These are phyloP conservation scores for Drosophila repletoides DNA, from an alignment of 1,140 invertebrate genomes.

Conservation along the genomic window DNA sequence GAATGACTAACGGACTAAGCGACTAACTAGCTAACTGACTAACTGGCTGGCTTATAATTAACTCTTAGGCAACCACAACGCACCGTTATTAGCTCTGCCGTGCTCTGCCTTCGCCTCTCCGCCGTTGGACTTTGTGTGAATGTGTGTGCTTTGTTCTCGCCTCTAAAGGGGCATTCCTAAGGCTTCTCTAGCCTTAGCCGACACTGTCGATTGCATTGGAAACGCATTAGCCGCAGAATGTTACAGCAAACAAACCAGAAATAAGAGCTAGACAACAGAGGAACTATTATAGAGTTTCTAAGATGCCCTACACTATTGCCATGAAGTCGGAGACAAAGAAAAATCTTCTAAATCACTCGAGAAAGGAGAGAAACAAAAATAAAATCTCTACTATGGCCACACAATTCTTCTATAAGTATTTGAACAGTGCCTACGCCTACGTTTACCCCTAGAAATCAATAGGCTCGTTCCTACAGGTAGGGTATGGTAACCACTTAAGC, in stretches of 20 bases:
- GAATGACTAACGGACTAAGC: background rate
- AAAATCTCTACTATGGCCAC: background rate
- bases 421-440: too few species aligned
- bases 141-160: conserved; percentile 64
- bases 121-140: conserved; percentile 38
- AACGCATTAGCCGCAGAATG: conserved; percentile 70
- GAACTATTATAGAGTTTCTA: background rate
- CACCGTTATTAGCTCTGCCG: conserved; percentile 56
- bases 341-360: too few species aligned
- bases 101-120: background rate
- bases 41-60: conserved; percentile 69
- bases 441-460: too few species aligned
- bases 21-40: conserved; percentile 38
- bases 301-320: conserved; percentile 1
- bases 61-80: conserved; percentile 71
- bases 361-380: too few species aligned
- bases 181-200: conserved; percentile 42
- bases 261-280: background rate
- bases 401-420: background rate
- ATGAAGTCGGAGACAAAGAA: too few species aligned
- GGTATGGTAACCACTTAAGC: conserved; percentile 24
- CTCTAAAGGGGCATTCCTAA: conserved; percentile 31
- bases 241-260: conserved; percentile 13
- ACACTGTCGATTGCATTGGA: conserved; percentile 52
- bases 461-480: background rate